Evolutionary conservation across 2,797 vertebrate species (phyloP).

Genomic region (Gambelia wislizenii): DNA sequence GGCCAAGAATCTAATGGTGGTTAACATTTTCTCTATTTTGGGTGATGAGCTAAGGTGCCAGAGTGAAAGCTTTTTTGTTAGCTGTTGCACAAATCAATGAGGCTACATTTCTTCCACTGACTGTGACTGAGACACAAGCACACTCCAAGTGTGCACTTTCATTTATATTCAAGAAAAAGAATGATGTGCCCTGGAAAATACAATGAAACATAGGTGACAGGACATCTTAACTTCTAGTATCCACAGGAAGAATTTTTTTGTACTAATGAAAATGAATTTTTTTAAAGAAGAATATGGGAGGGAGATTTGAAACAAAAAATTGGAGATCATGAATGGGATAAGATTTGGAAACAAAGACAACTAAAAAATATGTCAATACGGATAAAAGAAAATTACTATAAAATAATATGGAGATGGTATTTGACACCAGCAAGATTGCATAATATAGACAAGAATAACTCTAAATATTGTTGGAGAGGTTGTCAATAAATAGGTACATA

Average conservation of each 20-base stretch:
- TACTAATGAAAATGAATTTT: conserved; percentile 43
- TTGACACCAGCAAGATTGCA: no score
- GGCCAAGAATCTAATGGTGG: conserved; percentile 47
- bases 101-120: conserved; percentile 20
- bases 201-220: neutral
- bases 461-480: no score
- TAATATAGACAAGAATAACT: no score
- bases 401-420: no score
- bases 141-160: neutral
- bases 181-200: neutral
- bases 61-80: conserved; percentile 18
- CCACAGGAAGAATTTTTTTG: neutral
- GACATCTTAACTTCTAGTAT: neutral
- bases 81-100: conserved; percentile 17
- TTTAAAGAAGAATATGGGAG: no score
- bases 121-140: neutral
- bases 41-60: neutral
- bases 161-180: conserved; percentile 15
- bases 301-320: no score
- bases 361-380: no score
- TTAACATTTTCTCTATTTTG: conserved; percentile 6
- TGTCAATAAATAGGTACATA: no score
- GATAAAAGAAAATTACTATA: no score
- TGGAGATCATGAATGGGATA: no score
- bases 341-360: no score